Evolutionary conservation across 2,113 vertebrate species (phyloP).

Genomic region (Gavia stellata): DNA sequence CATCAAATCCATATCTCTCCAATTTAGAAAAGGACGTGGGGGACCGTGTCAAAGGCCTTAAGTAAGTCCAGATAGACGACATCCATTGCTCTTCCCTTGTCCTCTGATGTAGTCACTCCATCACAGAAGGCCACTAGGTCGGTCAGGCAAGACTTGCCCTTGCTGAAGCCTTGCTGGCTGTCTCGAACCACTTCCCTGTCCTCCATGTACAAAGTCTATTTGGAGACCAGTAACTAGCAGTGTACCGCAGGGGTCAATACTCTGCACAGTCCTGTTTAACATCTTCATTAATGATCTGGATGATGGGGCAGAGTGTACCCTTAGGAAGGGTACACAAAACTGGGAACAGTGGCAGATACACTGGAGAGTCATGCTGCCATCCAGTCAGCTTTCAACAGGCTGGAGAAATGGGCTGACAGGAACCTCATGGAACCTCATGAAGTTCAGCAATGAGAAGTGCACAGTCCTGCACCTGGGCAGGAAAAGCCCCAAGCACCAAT

Average conservation of each 20-base stretch:
- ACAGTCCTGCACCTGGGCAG: not conserved
- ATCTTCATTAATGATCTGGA: not conserved
- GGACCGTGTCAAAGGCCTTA: too few species aligned
- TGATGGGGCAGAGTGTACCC: not conserved
- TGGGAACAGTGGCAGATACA: not conserved
- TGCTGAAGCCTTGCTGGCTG: not conserved
- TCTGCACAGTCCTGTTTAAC: not conserved
- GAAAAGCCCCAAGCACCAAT: not conserved
- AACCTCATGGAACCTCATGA: too few species aligned
- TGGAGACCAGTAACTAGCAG: too few species aligned
- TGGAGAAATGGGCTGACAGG: too few species aligned
- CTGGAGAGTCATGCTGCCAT: not conserved
- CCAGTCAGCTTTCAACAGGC: too few species aligned
- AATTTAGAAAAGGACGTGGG: too few species aligned
- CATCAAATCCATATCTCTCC: too few species aligned
- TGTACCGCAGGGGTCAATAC: not conserved
- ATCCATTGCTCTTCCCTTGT: too few species aligned
- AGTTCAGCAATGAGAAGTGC: too few species aligned
- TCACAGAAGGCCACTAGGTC: too few species aligned
- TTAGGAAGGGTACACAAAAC: not conserved
- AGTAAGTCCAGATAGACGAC: too few species aligned
- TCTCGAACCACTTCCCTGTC: not conserved
- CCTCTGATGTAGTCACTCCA: too few species aligned
- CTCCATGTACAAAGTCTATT: not conserved
- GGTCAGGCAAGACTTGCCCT: rapidly evolving